Percentiles rank a stretch among this genome's conserved stretches.
Evolutionary conservation across 2,888 invertebrate genomes (phyloP).

Genomic region (Acleris emargana): DNA sequence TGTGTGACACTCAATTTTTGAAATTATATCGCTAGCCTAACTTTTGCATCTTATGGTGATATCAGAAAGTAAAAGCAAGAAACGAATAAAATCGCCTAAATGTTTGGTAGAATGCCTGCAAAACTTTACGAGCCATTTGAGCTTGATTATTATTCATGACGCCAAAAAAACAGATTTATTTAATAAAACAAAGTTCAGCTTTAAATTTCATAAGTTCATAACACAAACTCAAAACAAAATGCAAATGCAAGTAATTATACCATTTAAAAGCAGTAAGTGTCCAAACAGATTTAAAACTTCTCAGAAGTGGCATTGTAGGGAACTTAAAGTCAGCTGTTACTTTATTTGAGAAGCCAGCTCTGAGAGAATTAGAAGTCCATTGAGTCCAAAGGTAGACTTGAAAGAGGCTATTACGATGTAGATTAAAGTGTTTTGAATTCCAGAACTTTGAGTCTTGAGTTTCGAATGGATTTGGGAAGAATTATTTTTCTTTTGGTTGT

Average conservation of each 20-base stretch:
- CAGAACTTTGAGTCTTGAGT: slow-evolving; percentile 3
- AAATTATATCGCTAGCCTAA: too few species aligned
- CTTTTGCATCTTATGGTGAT: too few species aligned
- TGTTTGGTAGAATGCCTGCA: too few species aligned
- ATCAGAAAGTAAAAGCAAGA: too few species aligned
- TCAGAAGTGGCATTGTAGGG: slow-evolving; percentile 5
- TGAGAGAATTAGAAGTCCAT: slow-evolving; percentile 11
- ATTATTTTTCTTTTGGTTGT: too few species aligned
- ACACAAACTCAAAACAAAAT: slow-evolving; percentile 10
- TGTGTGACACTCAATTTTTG: too few species aligned
- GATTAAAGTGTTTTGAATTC: slow-evolving; percentile 8
- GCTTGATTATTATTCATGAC: too few species aligned
- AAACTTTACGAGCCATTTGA: too few species aligned
- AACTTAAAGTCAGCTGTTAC: slow-evolving; percentile 9
- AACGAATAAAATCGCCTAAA: too few species aligned
- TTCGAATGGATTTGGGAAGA: not conserved
- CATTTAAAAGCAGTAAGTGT: slow-evolving; percentile 5
- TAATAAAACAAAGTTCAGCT: not conserved
- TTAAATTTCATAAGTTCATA: slow-evolving; percentile 14
- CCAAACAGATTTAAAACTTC: slow-evolving; percentile 21
- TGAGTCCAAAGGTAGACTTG: slow-evolving; percentile 7
- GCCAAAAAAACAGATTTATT: not conserved
- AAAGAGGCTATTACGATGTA: slow-evolving; percentile 10
- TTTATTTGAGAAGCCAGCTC: slow-evolving; percentile 12
- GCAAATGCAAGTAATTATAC: slow-evolving; percentile 3